A percentile compares a stretch with the other conserved stretches of the same genome.
phyloP scores from a whole-genome alignment of 1,140 invertebrate species.

The Diuraphis noxia region DNA sequence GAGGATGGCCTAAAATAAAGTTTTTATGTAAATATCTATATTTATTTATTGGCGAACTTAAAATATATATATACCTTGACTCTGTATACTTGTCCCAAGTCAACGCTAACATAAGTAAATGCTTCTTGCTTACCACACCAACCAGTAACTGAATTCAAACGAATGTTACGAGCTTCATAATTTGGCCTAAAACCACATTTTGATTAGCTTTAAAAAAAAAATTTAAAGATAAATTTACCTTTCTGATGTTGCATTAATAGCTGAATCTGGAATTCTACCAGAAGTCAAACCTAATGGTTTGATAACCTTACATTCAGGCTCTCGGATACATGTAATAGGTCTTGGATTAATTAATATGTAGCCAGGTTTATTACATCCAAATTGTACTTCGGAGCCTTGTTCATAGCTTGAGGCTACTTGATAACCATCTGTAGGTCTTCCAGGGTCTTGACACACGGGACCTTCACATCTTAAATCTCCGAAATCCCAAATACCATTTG shows the following conservation, averaged over 20 bases:
- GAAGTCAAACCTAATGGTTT: conserved; percentile 88
- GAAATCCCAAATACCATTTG: conserved; percentile 94
- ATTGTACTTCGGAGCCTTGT: conserved; percentile 84
- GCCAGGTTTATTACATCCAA: conserved; percentile 86
- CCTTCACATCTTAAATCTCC: conserved; percentile 94
- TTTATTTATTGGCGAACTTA: background rate
- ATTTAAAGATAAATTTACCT: conserved; percentile 58
- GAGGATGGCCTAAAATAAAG: conserved; percentile 69
- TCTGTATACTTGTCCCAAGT: conserved; percentile 85
- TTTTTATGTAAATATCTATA: background rate
- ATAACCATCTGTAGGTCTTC: conserved; percentile 85
- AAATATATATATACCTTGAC: conserved; percentile 68
- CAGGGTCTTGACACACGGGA: conserved; percentile 93
- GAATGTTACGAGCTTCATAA: conserved; percentile 86
- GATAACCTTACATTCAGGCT: conserved; percentile 92
- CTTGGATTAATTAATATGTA: conserved; percentile 89
- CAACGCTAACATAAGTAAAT: conserved; percentile 93
- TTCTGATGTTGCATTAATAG: conserved; percentile 95
- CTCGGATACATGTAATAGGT: conserved; percentile 86
- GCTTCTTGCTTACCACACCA: conserved; percentile 95
- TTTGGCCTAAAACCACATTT: conserved; percentile 67
- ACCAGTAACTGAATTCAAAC: conserved; percentile 90
- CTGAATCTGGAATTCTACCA: conserved; percentile 88
- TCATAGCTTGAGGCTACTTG: conserved; percentile 91
- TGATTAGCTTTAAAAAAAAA: conserved; percentile 15